phyloP scores from a whole-genome alignment of 1,140 invertebrate species.

The Pinna nobilis region DNA sequence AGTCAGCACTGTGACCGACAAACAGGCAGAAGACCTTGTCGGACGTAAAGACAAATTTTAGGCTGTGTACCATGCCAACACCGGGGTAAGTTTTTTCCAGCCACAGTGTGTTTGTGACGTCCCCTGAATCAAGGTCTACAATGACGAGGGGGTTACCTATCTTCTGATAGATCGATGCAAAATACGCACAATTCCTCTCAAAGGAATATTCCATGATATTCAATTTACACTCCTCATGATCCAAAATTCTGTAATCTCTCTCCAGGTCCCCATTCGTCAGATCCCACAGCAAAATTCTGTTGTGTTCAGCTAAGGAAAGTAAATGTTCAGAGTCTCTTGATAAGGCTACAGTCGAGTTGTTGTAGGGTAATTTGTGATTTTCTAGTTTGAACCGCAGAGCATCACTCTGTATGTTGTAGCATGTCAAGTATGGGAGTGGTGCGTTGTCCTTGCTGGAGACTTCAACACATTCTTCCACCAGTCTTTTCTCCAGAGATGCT shows the following conservation, averaged over 20 bases:
- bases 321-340: conserved; percentile 48
- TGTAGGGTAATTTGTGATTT: conserved; percentile 43
- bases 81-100: conserved; percentile 47
- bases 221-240: conserved; percentile 33
- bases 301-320: conserved; percentile 41
- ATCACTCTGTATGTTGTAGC: conserved; percentile 44
- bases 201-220: conserved; percentile 43
- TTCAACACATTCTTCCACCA: conserved; percentile 43
- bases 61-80: conserved; percentile 45
- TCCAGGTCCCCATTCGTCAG: conserved; percentile 47
- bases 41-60: conserved; percentile 39
- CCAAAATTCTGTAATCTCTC: conserved; percentile 20
- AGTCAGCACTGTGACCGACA: conserved; percentile 41
- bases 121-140: conserved; percentile 38
- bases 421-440: conserved; percentile 44
- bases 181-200: conserved; percentile 37
- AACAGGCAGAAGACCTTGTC: conserved; percentile 36
- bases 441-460: conserved; percentile 14
- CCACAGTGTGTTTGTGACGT: conserved; percentile 34
- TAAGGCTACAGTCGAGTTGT: conserved; percentile 22
- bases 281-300: conserved; percentile 48
- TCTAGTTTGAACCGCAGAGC: conserved; percentile 47
- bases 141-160: conserved; percentile 40
- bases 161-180: conserved; percentile 49
- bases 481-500: conserved; percentile 33